A percentile compares a stretch with the other conserved stretches of the same genome.
Evolutionary conservation across 2,113 vertebrate species (phyloP).

Genomic region (Pan paniscus): DNA sequence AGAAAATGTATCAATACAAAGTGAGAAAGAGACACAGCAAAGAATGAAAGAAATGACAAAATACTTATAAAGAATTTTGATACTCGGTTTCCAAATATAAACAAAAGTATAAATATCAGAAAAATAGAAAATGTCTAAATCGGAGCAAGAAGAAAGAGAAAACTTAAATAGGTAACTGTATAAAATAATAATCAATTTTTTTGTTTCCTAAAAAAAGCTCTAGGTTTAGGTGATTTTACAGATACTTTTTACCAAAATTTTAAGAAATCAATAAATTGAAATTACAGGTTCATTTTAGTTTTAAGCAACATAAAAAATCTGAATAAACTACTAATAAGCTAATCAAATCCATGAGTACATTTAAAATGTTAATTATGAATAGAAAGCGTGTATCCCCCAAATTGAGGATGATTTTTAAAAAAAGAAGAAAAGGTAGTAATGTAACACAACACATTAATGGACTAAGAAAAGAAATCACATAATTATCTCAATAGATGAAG

Average conservation of each 20-base stretch:
- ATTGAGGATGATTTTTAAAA: not conserved
- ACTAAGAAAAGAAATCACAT: not conserved
- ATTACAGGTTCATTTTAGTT: not conserved
- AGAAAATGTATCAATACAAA: not conserved
- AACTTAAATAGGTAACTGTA: not conserved
- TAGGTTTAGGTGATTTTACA: not conserved
- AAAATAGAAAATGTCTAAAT: not conserved
- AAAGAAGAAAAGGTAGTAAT: not conserved
- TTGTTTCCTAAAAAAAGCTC: not conserved
- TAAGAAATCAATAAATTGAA: not conserved
- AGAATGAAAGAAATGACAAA: not conserved
- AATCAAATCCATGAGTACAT: not conserved
- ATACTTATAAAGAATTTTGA: not conserved
- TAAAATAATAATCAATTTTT: not conserved
- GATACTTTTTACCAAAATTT: not conserved
- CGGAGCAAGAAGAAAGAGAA: not conserved
- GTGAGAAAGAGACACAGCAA: not conserved
- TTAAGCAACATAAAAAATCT: not conserved
- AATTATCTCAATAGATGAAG: not conserved
- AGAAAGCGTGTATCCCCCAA: not conserved
- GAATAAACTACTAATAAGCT: not conserved
- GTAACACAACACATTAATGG: not conserved
- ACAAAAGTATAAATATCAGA: not conserved
- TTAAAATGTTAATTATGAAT: not conserved
- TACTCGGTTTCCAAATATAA: not conserved